A percentile compares a stretch with the other conserved stretches of the same genome.
phyloP scores from a whole-genome alignment of 2,113 vertebrate species.

The Tachuris rubrigastra region DNA sequence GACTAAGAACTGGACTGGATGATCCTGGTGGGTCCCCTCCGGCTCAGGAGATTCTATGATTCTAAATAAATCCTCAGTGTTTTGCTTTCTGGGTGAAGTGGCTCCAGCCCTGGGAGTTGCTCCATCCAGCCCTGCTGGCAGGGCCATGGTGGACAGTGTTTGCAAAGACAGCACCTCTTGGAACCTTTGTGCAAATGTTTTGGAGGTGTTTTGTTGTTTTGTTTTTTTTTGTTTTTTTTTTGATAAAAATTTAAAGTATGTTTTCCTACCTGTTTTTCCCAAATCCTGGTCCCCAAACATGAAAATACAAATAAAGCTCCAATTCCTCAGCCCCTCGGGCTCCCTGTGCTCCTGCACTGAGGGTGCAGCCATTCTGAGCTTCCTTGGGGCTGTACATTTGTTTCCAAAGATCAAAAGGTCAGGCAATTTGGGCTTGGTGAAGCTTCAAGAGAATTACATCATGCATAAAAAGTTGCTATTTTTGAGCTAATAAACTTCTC shows the following conservation, averaged over 20 bases:
- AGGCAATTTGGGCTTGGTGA: not conserved
- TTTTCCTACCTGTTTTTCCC: not conserved
- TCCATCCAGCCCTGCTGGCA: not conserved
- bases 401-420: slow-evolving; percentile 37
- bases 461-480: slow-evolving; percentile 23
- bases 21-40: not conserved
- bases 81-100: too few species aligned
- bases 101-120: not conserved
- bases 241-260: not conserved
- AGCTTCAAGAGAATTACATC: slow-evolving; percentile 19
- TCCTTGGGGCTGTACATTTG: not conserved
- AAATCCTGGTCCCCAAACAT: too few species aligned
- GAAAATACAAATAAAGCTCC: not conserved
- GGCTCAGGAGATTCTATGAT: not conserved
- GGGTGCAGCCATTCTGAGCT: not conserved
- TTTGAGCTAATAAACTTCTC: not conserved
- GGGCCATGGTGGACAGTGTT: rapidly evolving
- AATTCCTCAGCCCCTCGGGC: not conserved
- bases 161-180: not conserved
- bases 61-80: not conserved
- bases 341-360: not conserved
- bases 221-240: too few species aligned
- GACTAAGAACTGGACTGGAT: not conserved
- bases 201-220: too few species aligned
- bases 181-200: not conserved